Conservation (phyloP, 2,888 invertebrate genomes). For the Platycnemis pennipes region DNA sequence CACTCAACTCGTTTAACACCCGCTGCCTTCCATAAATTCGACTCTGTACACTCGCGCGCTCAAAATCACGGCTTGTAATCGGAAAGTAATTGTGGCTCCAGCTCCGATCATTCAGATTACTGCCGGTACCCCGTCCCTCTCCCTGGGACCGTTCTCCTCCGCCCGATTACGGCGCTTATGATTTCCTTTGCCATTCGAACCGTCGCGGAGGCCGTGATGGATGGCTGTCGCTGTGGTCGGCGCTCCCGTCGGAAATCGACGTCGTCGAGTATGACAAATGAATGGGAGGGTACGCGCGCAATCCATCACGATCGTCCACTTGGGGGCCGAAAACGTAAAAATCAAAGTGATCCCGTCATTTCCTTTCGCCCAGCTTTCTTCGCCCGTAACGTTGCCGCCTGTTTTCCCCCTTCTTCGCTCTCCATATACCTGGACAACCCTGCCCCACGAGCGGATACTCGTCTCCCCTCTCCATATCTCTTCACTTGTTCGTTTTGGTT, state of each 20-base stretch:
- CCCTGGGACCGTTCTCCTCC: background rate
- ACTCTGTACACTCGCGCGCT: background rate
- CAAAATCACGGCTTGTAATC: background rate
- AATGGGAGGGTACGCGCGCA: slow-evolving; percentile 42
- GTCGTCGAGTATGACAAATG: slow-evolving; percentile 54
- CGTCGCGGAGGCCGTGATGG: slow-evolving; percentile 31
- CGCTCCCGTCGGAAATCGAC: slow-evolving; percentile 46
- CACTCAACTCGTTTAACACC: too few relatives aligned
- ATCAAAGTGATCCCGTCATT: slow-evolving; percentile 13
- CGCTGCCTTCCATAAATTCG: background rate
- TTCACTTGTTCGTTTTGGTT: background rate
- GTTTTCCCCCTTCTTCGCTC: background rate
- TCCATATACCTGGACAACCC: background rate
- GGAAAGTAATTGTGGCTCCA: background rate
- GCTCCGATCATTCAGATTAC: background rate
- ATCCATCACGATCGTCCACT: slow-evolving; percentile 55
- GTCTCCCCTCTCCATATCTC: background rate
- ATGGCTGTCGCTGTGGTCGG: slow-evolving; percentile 43
- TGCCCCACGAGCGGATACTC: background rate
- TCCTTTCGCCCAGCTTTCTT: background rate
- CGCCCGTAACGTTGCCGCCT: background rate
- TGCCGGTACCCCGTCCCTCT: background rate
- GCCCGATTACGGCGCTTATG: slow-evolving; percentile 45
- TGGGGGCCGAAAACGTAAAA: background rate
- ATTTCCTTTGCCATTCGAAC: slow-evolving; percentile 21